Evolutionary conservation across 2,113 vertebrate species (phyloP).

Genomic region (Solenodon paradoxus): DNA sequence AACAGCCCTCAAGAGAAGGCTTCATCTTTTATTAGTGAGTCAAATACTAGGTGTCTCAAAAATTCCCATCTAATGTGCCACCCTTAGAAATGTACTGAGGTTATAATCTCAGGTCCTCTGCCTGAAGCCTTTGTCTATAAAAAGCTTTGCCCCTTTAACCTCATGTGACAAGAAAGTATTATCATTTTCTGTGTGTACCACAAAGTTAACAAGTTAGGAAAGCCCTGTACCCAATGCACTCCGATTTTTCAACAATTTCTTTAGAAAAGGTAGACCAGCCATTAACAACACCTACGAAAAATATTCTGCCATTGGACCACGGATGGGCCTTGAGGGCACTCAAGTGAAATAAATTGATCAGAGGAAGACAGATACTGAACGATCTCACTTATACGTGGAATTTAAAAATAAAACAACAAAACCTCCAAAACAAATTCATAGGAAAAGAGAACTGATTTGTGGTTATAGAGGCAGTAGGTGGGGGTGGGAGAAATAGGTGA

Average conservation of each 20-base stretch:
- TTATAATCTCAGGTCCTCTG: background rate
- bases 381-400: background rate
- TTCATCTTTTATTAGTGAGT: background rate
- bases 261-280: background rate
- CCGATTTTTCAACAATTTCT: background rate
- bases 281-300: background rate
- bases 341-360: background rate
- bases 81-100: background rate
- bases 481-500: background rate
- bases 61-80: background rate
- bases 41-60: background rate
- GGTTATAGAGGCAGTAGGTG: background rate
- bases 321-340: background rate
- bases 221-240: background rate
- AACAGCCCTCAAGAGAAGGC: background rate
- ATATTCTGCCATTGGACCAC: background rate
- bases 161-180: background rate
- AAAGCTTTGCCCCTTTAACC: background rate
- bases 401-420: background rate
- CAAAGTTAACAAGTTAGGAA: background rate
- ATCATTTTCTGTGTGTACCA: background rate
- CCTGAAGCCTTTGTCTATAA: background rate
- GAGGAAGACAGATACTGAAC: background rate
- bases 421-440: background rate
- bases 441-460: background rate